A percentile compares a stretch with the other conserved stretches of the same genome.
Evolutionary conservation across 2,113 vertebrate genomes (phyloP).

Genomic region (Alexandromys fortis): DNA sequence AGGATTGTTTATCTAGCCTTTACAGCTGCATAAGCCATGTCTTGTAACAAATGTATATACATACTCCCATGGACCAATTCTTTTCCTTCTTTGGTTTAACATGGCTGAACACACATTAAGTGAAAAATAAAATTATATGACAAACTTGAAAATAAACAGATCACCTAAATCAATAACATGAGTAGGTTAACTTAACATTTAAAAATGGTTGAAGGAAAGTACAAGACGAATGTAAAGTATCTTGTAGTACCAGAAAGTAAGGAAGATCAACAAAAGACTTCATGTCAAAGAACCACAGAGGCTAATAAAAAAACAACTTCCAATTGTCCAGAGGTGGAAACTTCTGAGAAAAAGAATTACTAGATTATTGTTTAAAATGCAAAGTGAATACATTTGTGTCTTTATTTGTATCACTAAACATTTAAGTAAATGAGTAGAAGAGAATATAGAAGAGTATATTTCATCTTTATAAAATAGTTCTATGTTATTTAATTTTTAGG

Average conservation of each 20-base stretch:
- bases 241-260: neutral
- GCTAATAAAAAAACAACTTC: neutral
- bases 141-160: neutral
- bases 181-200: neutral
- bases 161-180: neutral
- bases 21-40: neutral
- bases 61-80: neutral
- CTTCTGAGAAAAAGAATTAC: neutral
- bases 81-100: conserved; percentile 11
- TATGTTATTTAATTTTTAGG: neutral
- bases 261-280: neutral
- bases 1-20: neutral
- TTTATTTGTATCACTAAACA: no score
- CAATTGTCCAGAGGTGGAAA: neutral
- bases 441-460: neutral
- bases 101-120: neutral
- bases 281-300: neutral
- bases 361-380: neutral
- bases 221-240: neutral
- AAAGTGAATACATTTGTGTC: no score
- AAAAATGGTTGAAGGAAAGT: neutral
- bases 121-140: neutral
- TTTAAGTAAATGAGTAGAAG: neutral
- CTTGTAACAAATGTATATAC: neutral
- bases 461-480: neutral